A percentile compares a stretch with the other conserved stretches of the same genome.
phyloP scores from a whole-genome alignment of 2,888 invertebrate species.

The Drosophila acutilabella region DNA sequence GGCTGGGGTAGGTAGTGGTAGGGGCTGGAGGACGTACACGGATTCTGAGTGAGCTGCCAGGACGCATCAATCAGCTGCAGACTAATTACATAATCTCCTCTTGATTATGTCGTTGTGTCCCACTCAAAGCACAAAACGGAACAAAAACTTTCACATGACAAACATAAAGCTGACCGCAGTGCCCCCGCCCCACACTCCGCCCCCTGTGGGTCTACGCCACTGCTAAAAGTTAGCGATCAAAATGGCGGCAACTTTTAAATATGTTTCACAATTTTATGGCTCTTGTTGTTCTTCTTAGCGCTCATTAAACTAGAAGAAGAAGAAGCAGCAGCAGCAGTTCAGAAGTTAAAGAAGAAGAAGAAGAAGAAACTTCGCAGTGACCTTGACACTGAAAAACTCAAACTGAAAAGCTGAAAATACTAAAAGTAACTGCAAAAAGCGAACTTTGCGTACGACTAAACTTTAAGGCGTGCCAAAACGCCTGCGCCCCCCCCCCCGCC shows the following conservation, averaged over 20 bases:
- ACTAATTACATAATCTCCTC: constrained; percentile 85
- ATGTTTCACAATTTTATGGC: constrained; percentile 41
- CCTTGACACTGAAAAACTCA: constrained; percentile 75
- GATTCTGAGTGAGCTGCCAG: constrained; percentile 61
- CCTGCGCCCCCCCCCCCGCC: not conserved
- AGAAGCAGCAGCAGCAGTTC: constrained; percentile 10
- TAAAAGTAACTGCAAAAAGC: constrained; percentile 68
- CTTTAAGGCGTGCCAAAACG: constrained; percentile 57
- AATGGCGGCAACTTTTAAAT: constrained; percentile 46
- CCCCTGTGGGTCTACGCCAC: not conserved
- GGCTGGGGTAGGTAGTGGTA: not conserved
- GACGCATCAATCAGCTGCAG: constrained; percentile 85
- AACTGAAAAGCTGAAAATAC: constrained; percentile 47
- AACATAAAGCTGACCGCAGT: constrained; percentile 10
- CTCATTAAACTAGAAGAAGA: constrained; percentile 59
- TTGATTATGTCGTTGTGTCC: constrained; percentile 78
- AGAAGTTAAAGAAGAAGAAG: constrained; percentile 16
- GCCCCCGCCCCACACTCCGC: not conserved
- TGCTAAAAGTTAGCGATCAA: constrained; percentile 32
- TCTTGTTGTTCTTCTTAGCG: constrained; percentile 53
- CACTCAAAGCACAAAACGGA: not conserved
- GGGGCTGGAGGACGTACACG: not conserved
- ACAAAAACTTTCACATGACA: constrained; percentile 20
- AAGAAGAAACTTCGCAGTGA: constrained; percentile 63
- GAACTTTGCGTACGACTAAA: constrained; percentile 77